A percentile compares a stretch with the other conserved stretches of the same genome.
Conservation (phyloP, 1,140 invertebrate genomes). For the Berghia stephanieae region DNA sequence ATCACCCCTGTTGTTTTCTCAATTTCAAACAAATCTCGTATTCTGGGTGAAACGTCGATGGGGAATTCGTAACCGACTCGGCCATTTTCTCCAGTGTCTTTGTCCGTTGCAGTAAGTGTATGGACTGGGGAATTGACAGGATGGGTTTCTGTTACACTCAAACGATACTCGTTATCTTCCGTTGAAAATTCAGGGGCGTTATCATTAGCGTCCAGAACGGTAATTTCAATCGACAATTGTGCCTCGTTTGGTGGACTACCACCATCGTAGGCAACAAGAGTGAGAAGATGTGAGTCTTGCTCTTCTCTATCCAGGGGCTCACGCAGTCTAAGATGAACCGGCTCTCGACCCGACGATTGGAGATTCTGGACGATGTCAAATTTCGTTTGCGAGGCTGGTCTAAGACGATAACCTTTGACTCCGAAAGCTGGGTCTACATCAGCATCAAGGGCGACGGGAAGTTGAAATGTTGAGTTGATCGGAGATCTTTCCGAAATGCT, state of each 20-base stretch:
- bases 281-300: slow-evolving; percentile 79
- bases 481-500: slow-evolving; percentile 63
- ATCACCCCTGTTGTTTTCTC: slow-evolving; percentile 43
- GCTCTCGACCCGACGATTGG: too few species aligned
- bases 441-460: slow-evolving; percentile 44
- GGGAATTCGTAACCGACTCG: slow-evolving; percentile 73
- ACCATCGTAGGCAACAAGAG: slow-evolving; percentile 87
- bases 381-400: slow-evolving; percentile 24
- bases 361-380: slow-evolving; percentile 39
- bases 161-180: slow-evolving; percentile 72
- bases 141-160: slow-evolving; percentile 78
- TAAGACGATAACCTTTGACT: slow-evolving; percentile 41
- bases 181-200: slow-evolving; percentile 80
- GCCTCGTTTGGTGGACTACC: slow-evolving; percentile 83
- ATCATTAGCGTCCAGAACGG: slow-evolving; percentile 92
- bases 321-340: slow-evolving; percentile 37
- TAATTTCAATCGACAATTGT: slow-evolving; percentile 86
- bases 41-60: slow-evolving; percentile 75
- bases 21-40: slow-evolving; percentile 69
- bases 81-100: slow-evolving; percentile 79
- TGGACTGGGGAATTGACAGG: slow-evolving; percentile 78
- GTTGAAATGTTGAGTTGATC: slow-evolving; percentile 75
- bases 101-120: slow-evolving; percentile 80
- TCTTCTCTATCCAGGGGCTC: slow-evolving; percentile 84
- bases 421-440: slow-evolving; percentile 70